A percentile compares a stretch with the other conserved stretches of the same genome.
phyloP scores from a whole-genome alignment of 2,113 vertebrate genomes.

The zebrafish (Danio rerio) region DNA sequence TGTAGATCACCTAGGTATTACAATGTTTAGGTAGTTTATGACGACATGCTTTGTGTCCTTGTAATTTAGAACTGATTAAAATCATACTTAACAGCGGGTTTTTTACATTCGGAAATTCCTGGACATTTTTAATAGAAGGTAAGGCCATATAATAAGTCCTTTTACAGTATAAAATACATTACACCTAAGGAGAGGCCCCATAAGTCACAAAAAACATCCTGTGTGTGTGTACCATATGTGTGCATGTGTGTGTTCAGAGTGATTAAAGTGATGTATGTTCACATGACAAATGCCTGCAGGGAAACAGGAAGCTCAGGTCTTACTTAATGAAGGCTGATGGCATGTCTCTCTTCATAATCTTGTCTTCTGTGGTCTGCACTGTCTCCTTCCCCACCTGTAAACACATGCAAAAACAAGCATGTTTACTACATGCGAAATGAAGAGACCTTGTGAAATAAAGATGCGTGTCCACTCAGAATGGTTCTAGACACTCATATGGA shows the following conservation, averaged over 20 bases:
- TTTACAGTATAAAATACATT: no score
- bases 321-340: slow-evolving; percentile 98
- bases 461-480: neutral
- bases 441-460: no score
- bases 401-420: slow-evolving; percentile 52
- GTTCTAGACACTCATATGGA: slow-evolving; percentile 25
- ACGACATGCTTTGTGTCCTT: no score
- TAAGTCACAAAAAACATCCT: no score
- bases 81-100: no score
- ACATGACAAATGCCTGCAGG: slow-evolving; percentile 23
- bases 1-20: no score
- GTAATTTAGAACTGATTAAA: no score
- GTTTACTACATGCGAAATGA: slow-evolving; percentile 6
- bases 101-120: no score
- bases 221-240: neutral
- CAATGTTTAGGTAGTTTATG: no score
- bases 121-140: no score
- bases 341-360: slow-evolving; percentile 99
- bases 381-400: slow-evolving; percentile 97
- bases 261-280: slow-evolving; percentile 21
- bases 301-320: slow-evolving; percentile 61
- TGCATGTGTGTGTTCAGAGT: slow-evolving; percentile 18
- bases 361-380: slow-evolving; percentile 97
- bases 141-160: no score
- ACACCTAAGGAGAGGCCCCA: no score